These are phyloP conservation scores for Haemorhous mexicanus DNA, from an alignment of 2,113 vertebrate genomes.

Conservation along the genomic window DNA sequence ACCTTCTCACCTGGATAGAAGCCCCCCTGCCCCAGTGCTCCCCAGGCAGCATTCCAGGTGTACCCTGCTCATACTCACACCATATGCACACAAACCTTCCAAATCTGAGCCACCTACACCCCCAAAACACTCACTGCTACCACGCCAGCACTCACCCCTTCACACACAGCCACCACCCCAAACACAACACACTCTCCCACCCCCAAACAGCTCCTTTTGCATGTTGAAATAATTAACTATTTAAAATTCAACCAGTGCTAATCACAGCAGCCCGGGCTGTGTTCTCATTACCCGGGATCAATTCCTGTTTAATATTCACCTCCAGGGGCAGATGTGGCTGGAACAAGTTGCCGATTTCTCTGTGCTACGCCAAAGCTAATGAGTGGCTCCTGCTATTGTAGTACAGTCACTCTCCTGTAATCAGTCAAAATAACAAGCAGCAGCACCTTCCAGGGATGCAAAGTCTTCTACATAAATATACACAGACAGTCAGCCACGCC, in stretches of 20 bases:
- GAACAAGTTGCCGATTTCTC: conserved; percentile 70
- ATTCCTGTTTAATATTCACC: conserved; percentile 82
- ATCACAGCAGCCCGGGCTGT: conserved; percentile 62
- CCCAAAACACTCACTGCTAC: not conserved
- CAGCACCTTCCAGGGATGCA: conserved; percentile 61
- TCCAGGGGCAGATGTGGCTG: conserved; percentile 71
- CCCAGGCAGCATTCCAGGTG: not conserved
- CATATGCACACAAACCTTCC: accelerated
- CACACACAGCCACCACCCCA: not conserved
- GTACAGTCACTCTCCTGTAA: conserved; percentile 68
- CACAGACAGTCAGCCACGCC: conserved; percentile 37
- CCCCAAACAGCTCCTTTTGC: not conserved
- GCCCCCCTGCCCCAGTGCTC: accelerated
- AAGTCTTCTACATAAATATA: conserved; percentile 65
- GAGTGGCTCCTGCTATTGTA: conserved; percentile 68
- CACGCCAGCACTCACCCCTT: not conserved
- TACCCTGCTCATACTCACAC: not conserved
- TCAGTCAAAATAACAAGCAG: conserved; percentile 80
- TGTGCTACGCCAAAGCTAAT: conserved; percentile 69
- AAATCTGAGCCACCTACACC: accelerated
- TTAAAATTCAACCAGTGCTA: conserved; percentile 75
- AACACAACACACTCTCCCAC: not conserved
- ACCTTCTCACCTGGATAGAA: not conserved
- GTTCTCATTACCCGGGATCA: conserved; percentile 80
- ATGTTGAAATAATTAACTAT: conserved; percentile 74